Evolutionary conservation across 2,888 invertebrate genomes (phyloP).

Genomic region (Odontocerum albicorne): DNA sequence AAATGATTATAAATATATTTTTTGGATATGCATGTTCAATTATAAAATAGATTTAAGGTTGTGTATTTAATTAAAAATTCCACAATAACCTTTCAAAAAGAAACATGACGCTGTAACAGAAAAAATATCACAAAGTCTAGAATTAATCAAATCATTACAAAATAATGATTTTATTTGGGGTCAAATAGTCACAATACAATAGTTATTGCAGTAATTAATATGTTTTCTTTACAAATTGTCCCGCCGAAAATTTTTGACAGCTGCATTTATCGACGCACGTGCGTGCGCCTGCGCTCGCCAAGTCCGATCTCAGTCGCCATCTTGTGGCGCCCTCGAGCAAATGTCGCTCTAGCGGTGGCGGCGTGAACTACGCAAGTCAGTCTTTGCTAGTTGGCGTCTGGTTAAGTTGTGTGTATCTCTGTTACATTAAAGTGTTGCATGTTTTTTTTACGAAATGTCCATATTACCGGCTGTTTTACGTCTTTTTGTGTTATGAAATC

Average conservation of each 20-base stretch:
- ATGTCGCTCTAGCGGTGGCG: slow-evolving; percentile 9
- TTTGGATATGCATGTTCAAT: too few species aligned
- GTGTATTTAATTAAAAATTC: too few species aligned
- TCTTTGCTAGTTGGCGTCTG: slow-evolving; percentile 14
- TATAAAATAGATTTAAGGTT: too few species aligned
- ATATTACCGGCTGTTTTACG: slow-evolving; percentile 8
- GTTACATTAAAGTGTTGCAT: background rate
- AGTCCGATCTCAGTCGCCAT: slow-evolving; percentile 8
- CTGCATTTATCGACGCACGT: slow-evolving; percentile 22
- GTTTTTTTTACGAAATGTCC: slow-evolving; percentile 23
- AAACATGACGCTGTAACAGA: too few species aligned
- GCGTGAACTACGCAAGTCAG: slow-evolving; percentile 13
- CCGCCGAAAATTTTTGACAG: slow-evolving; percentile 14
- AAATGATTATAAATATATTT: too few species aligned
- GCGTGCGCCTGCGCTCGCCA: slow-evolving; percentile 11
- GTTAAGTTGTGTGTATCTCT: background rate
- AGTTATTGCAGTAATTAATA: too few species aligned
- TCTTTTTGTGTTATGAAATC: slow-evolving; percentile 5
- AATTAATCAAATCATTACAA: too few species aligned
- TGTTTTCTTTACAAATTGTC: too few species aligned
- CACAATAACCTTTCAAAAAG: too few species aligned
- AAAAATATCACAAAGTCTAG: too few species aligned
- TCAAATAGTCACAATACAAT: too few species aligned
- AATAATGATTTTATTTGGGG: too few species aligned
- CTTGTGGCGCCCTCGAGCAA: background rate